Percentiles rank a stretch among this genome's conserved stretches.
phyloP scores from a whole-genome alignment of 2,113 vertebrate species.

The Regulus satrapa region DNA sequence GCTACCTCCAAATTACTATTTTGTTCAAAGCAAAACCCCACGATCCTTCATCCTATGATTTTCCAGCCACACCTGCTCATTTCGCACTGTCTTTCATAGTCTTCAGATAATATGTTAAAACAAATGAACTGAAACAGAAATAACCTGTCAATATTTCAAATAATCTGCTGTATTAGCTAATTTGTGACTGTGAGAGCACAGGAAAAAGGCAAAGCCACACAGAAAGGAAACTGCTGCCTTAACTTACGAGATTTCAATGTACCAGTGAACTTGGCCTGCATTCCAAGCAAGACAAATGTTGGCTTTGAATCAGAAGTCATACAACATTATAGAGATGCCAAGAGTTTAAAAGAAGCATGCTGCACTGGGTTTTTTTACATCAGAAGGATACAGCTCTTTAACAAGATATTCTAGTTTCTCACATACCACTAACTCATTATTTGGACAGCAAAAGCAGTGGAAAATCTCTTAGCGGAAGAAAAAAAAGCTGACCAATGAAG shows the following conservation, averaged over 20 bases:
- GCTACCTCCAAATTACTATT: neutral
- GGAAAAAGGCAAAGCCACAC: neutral
- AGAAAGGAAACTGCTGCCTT: neutral
- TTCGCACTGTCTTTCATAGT: neutral
- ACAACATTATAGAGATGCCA: neutral
- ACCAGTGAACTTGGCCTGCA: neutral
- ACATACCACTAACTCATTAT: neutral
- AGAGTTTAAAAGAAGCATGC: neutral
- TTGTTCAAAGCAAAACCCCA: neutral
- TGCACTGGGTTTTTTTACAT: neutral
- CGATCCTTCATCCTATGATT: neutral
- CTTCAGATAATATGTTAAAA: neutral
- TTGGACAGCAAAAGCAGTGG: neutral
- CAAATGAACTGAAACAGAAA: neutral
- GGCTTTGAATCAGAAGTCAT: neutral
- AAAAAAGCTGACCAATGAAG: neutral
- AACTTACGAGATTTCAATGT: neutral
- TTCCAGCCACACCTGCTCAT: neutral
- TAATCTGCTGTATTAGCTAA: neutral
- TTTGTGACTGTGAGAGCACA: neutral
- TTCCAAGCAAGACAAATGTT: neutral
- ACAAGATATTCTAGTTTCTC: neutral
- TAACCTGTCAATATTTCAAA: neutral
- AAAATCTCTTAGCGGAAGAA: neutral
- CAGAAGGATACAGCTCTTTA: neutral